Evolutionary conservation across 2,797 vertebrate species (phyloP).

Genomic region (Eidolon dupreanum): DNA sequence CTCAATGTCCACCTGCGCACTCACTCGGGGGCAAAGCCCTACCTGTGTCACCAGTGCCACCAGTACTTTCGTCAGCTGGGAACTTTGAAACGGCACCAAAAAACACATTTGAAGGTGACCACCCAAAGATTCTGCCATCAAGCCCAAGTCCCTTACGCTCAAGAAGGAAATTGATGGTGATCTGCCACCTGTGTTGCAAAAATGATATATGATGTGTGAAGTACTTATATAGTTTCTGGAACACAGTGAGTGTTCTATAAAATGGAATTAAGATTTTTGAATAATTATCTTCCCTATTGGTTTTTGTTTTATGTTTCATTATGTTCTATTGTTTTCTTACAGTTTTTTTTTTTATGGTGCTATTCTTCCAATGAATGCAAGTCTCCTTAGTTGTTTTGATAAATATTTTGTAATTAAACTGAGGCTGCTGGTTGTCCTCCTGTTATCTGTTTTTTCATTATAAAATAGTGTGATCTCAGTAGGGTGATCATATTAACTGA

Average conservation of each 20-base stretch:
- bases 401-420: background rate
- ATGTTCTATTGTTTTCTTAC: background rate
- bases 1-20: background rate
- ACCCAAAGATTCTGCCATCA: background rate
- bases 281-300: background rate
- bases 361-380: background rate
- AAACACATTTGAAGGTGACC: background rate
- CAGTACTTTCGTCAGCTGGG: background rate
- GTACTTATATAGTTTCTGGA: background rate
- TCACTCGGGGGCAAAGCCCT: background rate
- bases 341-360: no score
- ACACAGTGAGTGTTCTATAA: background rate
- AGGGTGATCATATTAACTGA: background rate
- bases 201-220: background rate
- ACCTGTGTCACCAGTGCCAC: accelerated
- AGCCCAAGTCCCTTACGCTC: background rate
- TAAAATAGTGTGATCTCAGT: background rate
- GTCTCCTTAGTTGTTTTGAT: background rate
- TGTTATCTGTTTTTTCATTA: background rate
- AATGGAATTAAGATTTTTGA: background rate
- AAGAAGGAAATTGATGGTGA: background rate
- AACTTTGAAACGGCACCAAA: background rate
- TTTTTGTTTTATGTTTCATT: background rate
- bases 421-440: background rate
- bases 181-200: background rate